phyloP scores from a whole-genome alignment of 2,797 vertebrate species.

The Alauda arvensis region DNA sequence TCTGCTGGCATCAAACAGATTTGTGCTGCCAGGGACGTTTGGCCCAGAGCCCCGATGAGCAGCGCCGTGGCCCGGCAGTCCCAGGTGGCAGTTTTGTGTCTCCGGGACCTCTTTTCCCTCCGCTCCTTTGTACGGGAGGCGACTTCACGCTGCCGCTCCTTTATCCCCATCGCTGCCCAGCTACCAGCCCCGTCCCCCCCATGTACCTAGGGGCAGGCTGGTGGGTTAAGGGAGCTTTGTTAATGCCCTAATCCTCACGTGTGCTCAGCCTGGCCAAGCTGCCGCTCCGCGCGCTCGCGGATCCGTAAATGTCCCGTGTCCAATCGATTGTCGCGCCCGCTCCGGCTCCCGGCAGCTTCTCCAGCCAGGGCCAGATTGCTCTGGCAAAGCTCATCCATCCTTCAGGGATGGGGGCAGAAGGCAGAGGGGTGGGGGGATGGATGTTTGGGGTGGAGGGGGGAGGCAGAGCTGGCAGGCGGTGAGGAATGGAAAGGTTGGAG shows the following conservation, averaged over 20 bases:
- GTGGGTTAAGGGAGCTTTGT: conserved; percentile 41
- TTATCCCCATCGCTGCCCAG: not conserved
- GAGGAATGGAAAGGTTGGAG: not conserved
- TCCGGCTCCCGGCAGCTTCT: not conserved
- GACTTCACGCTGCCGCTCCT: not conserved
- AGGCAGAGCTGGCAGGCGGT: not conserved
- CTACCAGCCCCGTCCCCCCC: not conserved
- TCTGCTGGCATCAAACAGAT: not conserved
- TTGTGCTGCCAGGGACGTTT: not conserved
- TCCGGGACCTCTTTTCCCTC: not conserved
- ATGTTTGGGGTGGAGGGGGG: not conserved
- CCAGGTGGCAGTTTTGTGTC: not conserved
- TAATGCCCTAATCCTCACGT: conserved; percentile 50
- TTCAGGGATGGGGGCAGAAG: conserved; percentile 1
- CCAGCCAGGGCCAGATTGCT: conserved; percentile 44
- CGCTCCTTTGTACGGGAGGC: not conserved
- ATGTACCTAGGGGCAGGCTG: conserved; percentile 42
- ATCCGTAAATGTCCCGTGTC: conserved; percentile 55
- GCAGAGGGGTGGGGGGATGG: not conserved
- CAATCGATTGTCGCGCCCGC: conserved; percentile 54
- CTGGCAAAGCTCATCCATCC: conserved; percentile 38
- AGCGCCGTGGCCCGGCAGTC: rapidly evolving
- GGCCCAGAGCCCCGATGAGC: conserved; percentile 8
- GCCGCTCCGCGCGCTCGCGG: not conserved
- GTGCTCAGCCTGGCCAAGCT: conserved; percentile 48